These are phyloP conservation scores for Carpatolechia fugitivella DNA, from an alignment of 2,888 invertebrate genomes.

Conservation along the genomic window DNA sequence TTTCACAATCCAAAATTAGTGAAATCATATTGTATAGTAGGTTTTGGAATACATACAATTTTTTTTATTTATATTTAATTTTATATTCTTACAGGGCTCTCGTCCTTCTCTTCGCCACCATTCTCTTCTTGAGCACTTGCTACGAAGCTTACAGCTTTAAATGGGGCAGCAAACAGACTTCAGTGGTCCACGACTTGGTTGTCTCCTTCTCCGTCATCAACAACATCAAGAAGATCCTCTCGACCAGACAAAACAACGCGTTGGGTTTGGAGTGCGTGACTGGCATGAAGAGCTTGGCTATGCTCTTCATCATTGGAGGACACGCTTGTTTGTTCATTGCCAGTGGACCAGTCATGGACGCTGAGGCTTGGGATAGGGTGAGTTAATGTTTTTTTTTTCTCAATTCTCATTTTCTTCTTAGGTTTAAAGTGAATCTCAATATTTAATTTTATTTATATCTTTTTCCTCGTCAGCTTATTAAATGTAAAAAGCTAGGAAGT, in stretches of 20 bases:
- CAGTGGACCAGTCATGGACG: slow-evolving; percentile 84
- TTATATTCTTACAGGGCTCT: slow-evolving; percentile 59
- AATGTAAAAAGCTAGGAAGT: too few relatives aligned
- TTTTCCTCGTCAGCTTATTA: too few relatives aligned
- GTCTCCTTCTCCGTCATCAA: slow-evolving; percentile 80
- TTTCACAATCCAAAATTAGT: too few relatives aligned
- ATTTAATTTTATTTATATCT: too few relatives aligned
- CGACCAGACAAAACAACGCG: slow-evolving; percentile 76
- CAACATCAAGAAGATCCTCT: slow-evolving; percentile 79
- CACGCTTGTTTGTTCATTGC: slow-evolving; percentile 83
- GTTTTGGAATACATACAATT: too few relatives aligned
- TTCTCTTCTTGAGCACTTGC: slow-evolving; percentile 64
- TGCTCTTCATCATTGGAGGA: slow-evolving; percentile 83
- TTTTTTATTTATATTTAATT: too few relatives aligned
- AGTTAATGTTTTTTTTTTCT: slow-evolving; percentile 25
- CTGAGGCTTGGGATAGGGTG: slow-evolving; percentile 81
- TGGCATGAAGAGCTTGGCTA: slow-evolving; percentile 83
- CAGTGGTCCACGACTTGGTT: slow-evolving; percentile 45
- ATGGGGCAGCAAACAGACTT: slow-evolving; percentile 46
- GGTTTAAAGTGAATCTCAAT: too few relatives aligned
- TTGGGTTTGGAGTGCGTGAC: slow-evolving; percentile 82
- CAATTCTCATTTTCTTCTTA: too few relatives aligned
- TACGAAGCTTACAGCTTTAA: slow-evolving; percentile 66
- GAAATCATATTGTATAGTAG: too few relatives aligned
- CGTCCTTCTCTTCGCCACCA: slow-evolving; percentile 61